These are phyloP conservation scores for Electrophaes corylata DNA, from an alignment of 2,888 invertebrate species.

Conservation along the genomic window DNA sequence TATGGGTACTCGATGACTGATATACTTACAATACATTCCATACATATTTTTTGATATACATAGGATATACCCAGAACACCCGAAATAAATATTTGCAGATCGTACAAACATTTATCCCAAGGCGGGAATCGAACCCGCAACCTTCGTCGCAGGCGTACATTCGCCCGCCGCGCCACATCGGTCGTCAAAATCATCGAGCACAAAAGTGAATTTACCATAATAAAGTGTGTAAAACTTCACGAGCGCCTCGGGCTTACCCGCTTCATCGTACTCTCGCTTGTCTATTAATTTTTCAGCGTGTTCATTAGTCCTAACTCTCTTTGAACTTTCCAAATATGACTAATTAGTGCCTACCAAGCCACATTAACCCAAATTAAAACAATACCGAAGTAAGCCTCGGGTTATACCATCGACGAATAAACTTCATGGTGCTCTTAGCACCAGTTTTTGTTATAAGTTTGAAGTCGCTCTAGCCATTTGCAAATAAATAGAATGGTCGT, in stretches of 20 bases:
- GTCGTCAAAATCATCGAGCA: no score
- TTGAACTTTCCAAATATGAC: slow-evolving; percentile 29
- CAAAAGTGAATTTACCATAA: neutral
- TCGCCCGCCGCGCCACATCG: no score
- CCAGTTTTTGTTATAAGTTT: neutral
- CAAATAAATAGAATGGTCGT: no score
- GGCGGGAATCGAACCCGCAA: no score
- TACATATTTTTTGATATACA: no score
- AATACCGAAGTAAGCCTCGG: slow-evolving; percentile 35
- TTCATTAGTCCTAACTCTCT: slow-evolving; percentile 10
- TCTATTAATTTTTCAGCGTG: slow-evolving; percentile 1
- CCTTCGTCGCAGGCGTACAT: no score
- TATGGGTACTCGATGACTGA: no score
- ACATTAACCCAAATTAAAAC: slow-evolving; percentile 43
- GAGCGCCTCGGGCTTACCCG: neutral
- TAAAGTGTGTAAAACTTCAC: neutral
- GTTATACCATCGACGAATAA: slow-evolving; percentile 41
- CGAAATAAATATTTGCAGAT: no score
- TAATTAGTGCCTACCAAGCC: slow-evolving; percentile 33
- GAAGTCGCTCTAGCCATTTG: neutral
- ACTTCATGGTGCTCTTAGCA: slow-evolving; percentile 36
- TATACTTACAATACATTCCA: no score
- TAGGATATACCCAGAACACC: no score
- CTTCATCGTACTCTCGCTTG: slow-evolving; percentile 1
- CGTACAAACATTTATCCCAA: no score